Conservation (phyloP, 2,888 invertebrate genomes). For the Plusia festucae region DNA sequence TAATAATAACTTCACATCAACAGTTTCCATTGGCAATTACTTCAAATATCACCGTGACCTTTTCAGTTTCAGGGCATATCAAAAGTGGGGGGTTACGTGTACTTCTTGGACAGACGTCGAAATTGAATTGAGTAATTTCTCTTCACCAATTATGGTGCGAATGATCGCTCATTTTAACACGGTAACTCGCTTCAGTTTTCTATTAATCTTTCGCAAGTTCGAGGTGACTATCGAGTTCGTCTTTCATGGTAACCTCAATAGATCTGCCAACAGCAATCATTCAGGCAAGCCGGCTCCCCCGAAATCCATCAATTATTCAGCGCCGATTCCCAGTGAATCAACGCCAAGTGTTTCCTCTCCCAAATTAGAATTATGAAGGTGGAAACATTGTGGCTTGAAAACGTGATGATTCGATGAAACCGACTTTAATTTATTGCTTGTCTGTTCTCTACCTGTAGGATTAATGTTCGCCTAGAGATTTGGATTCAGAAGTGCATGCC, state of each 20-base stretch:
- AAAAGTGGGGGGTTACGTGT: constrained; percentile 26
- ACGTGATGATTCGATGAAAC: constrained; percentile 68
- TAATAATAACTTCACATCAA: constrained; percentile 35
- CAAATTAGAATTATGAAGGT: constrained; percentile 73
- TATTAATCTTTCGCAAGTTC: constrained; percentile 20
- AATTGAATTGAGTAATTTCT: constrained; percentile 9
- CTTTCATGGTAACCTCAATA: constrained; percentile 38
- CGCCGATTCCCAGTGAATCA: constrained; percentile 73
- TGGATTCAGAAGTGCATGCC: constrained; percentile 39
- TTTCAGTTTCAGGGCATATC: constrained; percentile 21
- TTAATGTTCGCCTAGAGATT: constrained; percentile 59
- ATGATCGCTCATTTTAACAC: background rate
- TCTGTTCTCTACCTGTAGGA: constrained; percentile 48
- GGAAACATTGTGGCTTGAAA: constrained; percentile 72
- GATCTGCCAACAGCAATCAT: constrained; percentile 44
- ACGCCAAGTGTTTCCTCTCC: constrained; percentile 62
- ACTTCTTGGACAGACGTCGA: background rate
- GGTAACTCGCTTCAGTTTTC: background rate
- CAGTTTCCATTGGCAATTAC: constrained; percentile 48
- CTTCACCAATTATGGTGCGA: background rate
- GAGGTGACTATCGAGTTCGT: constrained; percentile 33
- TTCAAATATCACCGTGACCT: constrained; percentile 50
- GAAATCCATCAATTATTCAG: constrained; percentile 79
- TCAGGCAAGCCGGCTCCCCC: constrained; percentile 36
- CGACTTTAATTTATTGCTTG: constrained; percentile 59